These are phyloP conservation scores for Phyllotreta cruciferae DNA, from an alignment of 2,888 invertebrate species.

Conservation along the genomic window DNA sequence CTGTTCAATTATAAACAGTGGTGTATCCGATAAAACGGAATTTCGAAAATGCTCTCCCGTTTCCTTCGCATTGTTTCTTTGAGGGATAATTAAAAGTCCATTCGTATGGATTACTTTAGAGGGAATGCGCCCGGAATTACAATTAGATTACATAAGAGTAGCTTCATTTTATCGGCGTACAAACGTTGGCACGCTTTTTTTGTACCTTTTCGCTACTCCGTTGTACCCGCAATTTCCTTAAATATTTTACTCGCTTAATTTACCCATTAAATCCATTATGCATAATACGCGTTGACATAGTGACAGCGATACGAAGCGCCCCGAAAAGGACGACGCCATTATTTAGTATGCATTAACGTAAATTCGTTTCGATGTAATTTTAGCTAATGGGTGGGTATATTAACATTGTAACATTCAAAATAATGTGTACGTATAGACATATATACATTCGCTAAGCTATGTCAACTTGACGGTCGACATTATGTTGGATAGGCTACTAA, in stretches of 20 bases:
- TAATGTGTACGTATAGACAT: background rate
- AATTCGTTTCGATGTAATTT: constrained; percentile 18
- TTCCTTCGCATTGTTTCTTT: constrained; percentile 3
- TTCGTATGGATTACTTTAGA: constrained; percentile 9
- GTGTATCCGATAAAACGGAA: constrained; percentile 19
- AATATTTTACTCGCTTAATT: constrained; percentile 27
- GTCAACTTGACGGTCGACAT: too few relatives aligned
- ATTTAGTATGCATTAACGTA: constrained; percentile 18
- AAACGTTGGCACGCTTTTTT: background rate
- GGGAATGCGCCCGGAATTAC: constrained; percentile 7
- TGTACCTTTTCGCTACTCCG: background rate
- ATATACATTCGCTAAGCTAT: background rate
- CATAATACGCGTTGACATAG: constrained; percentile 20
- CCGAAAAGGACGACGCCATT: constrained; percentile 12
- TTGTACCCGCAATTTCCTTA: constrained; percentile 23
- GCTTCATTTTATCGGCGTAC: too few relatives aligned
- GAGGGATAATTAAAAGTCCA: constrained; percentile 11
- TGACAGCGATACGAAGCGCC: constrained; percentile 15
- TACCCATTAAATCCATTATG: constrained; percentile 22
- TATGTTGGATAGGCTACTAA: too few relatives aligned
- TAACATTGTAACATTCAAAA: constrained; percentile 13
- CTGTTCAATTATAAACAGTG: constrained; percentile 39
- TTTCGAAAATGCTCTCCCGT: constrained; percentile 4
- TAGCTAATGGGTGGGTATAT: constrained; percentile 15
- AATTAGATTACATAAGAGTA: background rate